Base-by-base conservation (phyloP, 2,113 vertebrate species). In the Gorsachius goisagi region DNA sequence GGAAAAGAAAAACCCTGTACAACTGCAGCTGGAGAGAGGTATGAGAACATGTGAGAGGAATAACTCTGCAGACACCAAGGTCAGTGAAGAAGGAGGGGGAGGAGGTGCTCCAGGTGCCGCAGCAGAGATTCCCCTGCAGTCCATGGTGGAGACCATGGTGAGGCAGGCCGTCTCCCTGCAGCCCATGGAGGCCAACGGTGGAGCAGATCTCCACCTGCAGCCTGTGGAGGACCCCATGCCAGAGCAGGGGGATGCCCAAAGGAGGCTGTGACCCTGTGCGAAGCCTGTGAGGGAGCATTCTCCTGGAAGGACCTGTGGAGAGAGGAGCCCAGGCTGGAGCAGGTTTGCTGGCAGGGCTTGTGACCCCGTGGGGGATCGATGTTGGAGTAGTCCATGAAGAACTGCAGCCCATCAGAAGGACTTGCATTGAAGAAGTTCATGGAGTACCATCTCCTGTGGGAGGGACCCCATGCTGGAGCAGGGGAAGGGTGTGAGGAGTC, bases 71-170 rank as follows among this genome's bases (percentile, higher is more conserved):
- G 56, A 59, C 56, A 59, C 56, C 56, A 59, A 59, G 33, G 21
- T 59, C 33, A n/a, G 6, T 59, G 33, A n/a, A 23, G 56, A n/a
- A 59, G 33, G 56, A 59, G 13, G 4, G 21, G 33, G 33, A 59
- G 33, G 21, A n/a, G 56, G 33, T 10, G 33, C 21, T n/a, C 33
- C 13, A 59, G 13, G 21, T 0, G 0, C 21, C 1, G 3, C 13
- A 59, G 56, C 33, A 23, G 56, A 59, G 33, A n/a, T 58, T 59
- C 33, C 56, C 33, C 33, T 23, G 56, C 56, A 59, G 33, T 33
- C 56, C 3, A 1, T 59, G 13, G 56, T n/a, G 21, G 22, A 58
- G 33, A 59, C 21, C 13, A 15, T 23, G 21, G 13, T n/a, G 56
- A 59, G 21, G 33, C 33, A 59, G 21, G 33, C 8, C n/a, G 33